Conservation (phyloP, 2,888 invertebrate genomes). For the Cephus pygmeus region DNA sequence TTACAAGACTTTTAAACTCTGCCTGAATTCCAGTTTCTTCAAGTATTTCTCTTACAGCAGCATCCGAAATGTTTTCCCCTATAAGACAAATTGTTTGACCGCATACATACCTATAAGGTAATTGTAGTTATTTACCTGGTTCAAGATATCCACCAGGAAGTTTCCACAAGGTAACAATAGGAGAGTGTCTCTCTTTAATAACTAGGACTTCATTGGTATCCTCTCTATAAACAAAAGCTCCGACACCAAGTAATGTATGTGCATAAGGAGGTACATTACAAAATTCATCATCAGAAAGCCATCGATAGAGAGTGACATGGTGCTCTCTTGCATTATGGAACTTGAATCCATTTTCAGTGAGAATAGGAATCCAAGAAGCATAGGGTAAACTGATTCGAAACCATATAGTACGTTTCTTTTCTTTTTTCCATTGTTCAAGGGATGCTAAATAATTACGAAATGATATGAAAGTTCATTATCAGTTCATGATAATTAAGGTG, state of each 20-base stretch:
- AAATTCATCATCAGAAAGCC: slow-evolving; percentile 76
- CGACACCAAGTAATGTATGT: slow-evolving; percentile 86
- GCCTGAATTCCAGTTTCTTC: slow-evolving; percentile 91
- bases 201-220: slow-evolving; percentile 79
- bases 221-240: slow-evolving; percentile 86
- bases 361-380: slow-evolving; percentile 79
- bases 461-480: slow-evolving; percentile 6
- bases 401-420: slow-evolving; percentile 81
- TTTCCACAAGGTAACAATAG: slow-evolving; percentile 74
- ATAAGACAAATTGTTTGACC: not conserved
- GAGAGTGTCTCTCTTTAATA: slow-evolving; percentile 77
- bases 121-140: slow-evolving; percentile 70
- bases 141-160: slow-evolving; percentile 93
- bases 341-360: slow-evolving; percentile 83
- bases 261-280: slow-evolving; percentile 81
- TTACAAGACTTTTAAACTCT: slow-evolving; percentile 80
- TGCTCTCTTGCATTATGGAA: slow-evolving; percentile 88
- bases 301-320: slow-evolving; percentile 83
- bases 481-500: slow-evolving; percentile 5
- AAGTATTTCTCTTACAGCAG: slow-evolving; percentile 85
- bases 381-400: slow-evolving; percentile 80
- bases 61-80: slow-evolving; percentile 87
- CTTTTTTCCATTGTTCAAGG: slow-evolving; percentile 74
- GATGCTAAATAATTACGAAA: slow-evolving; percentile 71
- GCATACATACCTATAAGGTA: not conserved